phyloP scores from a whole-genome alignment of 2,888 invertebrate species.

The Volucella bombylans region DNA sequence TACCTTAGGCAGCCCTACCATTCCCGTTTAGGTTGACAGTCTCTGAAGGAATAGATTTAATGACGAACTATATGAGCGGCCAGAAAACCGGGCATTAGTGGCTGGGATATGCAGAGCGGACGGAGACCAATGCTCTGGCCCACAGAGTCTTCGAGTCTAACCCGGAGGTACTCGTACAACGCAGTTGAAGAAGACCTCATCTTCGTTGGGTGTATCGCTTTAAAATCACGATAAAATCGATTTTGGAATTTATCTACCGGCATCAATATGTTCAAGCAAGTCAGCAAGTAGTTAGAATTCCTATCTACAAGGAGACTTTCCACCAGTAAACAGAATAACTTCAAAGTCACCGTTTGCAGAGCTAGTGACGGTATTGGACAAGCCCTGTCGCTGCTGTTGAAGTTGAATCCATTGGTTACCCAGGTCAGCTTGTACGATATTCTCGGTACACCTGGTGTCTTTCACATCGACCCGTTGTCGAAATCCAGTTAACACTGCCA shows the following conservation, averaged over 20 bases:
- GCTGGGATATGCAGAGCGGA: too few species aligned
- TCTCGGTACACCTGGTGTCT: slow-evolving; percentile 97
- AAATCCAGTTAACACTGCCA: too few species aligned
- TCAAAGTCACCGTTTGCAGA: slow-evolving; percentile 97
- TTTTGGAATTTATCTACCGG: slow-evolving; percentile 37
- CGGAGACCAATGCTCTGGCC: too few species aligned
- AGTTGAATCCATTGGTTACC: slow-evolving; percentile 92
- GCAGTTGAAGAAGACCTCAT: neutral
- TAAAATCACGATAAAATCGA: slow-evolving; percentile 29
- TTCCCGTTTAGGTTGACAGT: too few species aligned
- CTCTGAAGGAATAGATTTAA: too few species aligned
- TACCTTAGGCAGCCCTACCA: too few species aligned
- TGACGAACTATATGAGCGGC: too few species aligned
- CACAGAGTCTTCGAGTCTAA: too few species aligned
- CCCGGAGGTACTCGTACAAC: too few species aligned
- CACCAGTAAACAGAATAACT: slow-evolving; percentile 87
- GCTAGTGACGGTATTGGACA: slow-evolving; percentile 99
- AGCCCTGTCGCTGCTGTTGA: slow-evolving; percentile 95
- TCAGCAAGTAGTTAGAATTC: slow-evolving; percentile 85
- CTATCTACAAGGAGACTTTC: slow-evolving; percentile 86
- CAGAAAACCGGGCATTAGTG: too few species aligned
- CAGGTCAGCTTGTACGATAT: slow-evolving; percentile 96
- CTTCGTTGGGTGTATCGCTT: slow-evolving; percentile 33
- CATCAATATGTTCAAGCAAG: slow-evolving; percentile 86
- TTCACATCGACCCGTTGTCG: too few species aligned